phyloP scores from a whole-genome alignment of 2,888 invertebrate genomes.

The Eurytoma adleriae region DNA sequence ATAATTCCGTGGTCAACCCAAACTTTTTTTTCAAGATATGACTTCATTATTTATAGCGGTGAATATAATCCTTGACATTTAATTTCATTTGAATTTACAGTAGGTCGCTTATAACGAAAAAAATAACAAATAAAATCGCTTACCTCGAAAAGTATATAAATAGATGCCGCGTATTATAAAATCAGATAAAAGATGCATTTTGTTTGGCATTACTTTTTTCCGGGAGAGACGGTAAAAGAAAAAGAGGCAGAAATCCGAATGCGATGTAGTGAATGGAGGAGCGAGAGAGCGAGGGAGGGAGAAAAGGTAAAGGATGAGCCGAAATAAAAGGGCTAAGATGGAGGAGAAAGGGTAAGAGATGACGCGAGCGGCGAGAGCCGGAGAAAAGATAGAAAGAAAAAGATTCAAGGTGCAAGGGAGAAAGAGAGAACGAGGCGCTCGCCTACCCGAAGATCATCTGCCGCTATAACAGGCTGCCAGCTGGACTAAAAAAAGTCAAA shows the following conservation, averaged over 20 bases:
- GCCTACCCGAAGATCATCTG: conserved; percentile 72
- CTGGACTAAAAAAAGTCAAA: conserved; percentile 74
- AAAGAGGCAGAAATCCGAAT: conserved; percentile 26
- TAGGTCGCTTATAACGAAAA: not conserved
- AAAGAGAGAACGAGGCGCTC: conserved; percentile 46
- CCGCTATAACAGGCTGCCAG: conserved; percentile 74
- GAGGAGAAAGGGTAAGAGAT: conserved; percentile 60
- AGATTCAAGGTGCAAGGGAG: conserved; percentile 53
- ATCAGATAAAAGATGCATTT: conserved; percentile 44
- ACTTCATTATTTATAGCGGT: not conserved
- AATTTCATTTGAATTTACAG: too few relatives aligned
- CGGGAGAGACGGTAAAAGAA: not conserved
- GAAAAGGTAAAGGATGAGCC: conserved; percentile 62
- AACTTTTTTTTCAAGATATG: not conserved
- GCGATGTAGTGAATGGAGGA: not conserved
- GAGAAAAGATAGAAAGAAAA: conserved; percentile 55
- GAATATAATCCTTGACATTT: too few relatives aligned
- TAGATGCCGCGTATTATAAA: conserved; percentile 13
- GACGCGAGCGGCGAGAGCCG: conserved; percentile 59
- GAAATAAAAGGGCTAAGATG: conserved; percentile 66
- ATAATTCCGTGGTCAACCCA: not conserved
- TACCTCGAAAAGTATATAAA: conserved; percentile 7
- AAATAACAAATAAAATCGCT: conserved; percentile 3
- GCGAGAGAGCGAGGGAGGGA: conserved; percentile 42
- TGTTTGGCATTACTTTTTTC: conserved; percentile 26